A percentile compares a stretch with the other conserved stretches of the same genome.
These are phyloP conservation scores for Cyprinodon variegatus DNA, from an alignment of 2,113 vertebrate genomes.

Conservation along the genomic window DNA sequence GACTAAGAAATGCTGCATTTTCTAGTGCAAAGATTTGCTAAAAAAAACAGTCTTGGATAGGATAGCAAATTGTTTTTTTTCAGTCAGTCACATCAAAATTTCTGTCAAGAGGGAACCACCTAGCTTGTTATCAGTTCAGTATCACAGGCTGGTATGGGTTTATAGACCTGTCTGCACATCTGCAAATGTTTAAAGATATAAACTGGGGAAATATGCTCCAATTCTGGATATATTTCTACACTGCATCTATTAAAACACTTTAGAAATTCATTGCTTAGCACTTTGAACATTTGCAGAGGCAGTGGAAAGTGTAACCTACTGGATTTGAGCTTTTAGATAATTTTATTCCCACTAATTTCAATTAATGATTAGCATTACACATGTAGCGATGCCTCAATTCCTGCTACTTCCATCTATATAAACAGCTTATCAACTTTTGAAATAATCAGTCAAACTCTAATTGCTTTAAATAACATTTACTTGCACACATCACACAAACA, in stretches of 20 bases:
- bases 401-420: neutral
- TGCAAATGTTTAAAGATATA: neutral
- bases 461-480: constrained; percentile 85
- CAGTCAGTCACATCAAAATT: neutral
- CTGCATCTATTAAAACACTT: neutral
- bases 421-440: neutral
- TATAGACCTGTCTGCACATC: neutral
- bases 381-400: no score
- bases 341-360: neutral
- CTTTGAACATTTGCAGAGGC: no score
- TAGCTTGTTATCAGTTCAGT: neutral
- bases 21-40: neutral
- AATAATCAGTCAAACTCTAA: constrained; percentile 9
- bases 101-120: neutral
- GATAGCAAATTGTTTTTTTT: no score
- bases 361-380: no score
- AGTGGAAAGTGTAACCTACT: no score
- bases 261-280: neutral
- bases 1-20: neutral
- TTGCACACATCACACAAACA: constrained; percentile 73
- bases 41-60: neutral
- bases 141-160: neutral
- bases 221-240: neutral
- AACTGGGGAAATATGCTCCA: neutral
- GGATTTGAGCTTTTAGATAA: no score